These are phyloP conservation scores for Erebia epiphron DNA, from an alignment of 2,888 invertebrate genomes.

Conservation along the genomic window DNA sequence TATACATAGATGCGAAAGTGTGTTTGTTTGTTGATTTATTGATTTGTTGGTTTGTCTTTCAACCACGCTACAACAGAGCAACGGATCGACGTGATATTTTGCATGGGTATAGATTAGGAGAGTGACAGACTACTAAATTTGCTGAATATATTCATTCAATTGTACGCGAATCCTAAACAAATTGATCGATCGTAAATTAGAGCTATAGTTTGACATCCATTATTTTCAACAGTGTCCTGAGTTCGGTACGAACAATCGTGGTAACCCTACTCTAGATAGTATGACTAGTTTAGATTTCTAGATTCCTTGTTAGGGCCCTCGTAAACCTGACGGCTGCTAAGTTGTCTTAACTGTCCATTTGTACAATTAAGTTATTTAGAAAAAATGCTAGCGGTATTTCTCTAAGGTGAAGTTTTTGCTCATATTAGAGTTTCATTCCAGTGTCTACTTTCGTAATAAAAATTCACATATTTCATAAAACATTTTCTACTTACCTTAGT, in stretches of 20 bases:
- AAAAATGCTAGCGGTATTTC: constrained; percentile 20
- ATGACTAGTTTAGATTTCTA: constrained; percentile 19
- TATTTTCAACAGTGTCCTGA: not conserved
- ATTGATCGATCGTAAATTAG: too few relatives aligned
- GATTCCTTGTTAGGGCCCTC: constrained; percentile 28
- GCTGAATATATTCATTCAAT: too few relatives aligned
- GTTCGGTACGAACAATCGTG: not conserved
- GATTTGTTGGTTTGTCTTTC: too few relatives aligned
- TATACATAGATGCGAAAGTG: too few relatives aligned
- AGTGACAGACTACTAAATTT: too few relatives aligned
- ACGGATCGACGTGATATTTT: too few relatives aligned
- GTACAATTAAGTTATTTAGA: constrained; percentile 22
- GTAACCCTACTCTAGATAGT: not conserved
- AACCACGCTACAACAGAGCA: too few relatives aligned
- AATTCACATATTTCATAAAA: not conserved
- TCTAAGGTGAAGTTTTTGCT: constrained; percentile 11
- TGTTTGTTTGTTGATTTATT: too few relatives aligned
- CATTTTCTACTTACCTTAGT: not conserved
- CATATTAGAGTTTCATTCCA: constrained; percentile 8
- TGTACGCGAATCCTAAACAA: too few relatives aligned
- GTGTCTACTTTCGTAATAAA: not conserved
- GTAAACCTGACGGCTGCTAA: constrained; percentile 25
- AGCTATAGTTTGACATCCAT: too few relatives aligned
- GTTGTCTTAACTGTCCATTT: constrained; percentile 15
- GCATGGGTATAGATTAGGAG: too few relatives aligned